These are phyloP conservation scores for Stictonetta naevosa DNA, from an alignment of 2,113 vertebrate species.

Conservation along the genomic window DNA sequence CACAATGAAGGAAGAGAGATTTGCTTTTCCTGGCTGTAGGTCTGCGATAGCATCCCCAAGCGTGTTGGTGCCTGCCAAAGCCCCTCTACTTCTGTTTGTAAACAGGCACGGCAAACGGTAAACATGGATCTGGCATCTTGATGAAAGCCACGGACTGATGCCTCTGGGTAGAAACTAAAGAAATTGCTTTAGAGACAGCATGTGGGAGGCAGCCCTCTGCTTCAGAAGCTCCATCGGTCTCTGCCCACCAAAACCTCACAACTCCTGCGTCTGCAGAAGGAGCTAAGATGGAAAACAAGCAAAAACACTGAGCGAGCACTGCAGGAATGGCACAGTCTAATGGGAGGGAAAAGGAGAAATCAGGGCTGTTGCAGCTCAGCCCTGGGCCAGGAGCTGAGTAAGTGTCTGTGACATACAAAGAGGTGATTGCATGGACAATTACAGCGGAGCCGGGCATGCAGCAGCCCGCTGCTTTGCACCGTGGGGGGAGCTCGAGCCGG, in stretches of 20 bases:
- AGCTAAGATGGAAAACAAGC: not conserved
- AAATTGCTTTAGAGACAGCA: not conserved
- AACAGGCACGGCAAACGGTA: not conserved
- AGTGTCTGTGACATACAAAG: not conserved
- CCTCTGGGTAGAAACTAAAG: not conserved
- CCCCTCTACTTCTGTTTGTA: not conserved
- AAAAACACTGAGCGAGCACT: not conserved
- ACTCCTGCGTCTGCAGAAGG: not conserved
- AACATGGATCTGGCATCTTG: not conserved
- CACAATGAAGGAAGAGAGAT: not conserved
- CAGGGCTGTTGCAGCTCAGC: not conserved
- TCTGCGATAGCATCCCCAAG: accelerated
- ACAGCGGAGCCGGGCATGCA: not conserved
- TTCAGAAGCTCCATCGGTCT: accelerated
- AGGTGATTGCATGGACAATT: accelerated
- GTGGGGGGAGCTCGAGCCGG: not conserved
- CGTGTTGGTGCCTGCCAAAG: not conserved
- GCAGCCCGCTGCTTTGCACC: not conserved
- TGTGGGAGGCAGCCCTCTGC: not conserved
- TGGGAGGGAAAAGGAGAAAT: not conserved
- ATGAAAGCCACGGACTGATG: not conserved
- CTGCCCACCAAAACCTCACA: not conserved
- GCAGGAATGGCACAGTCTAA: accelerated
- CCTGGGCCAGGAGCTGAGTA: not conserved
- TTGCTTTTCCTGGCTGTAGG: not conserved